Conservation (phyloP, 2,888 invertebrate species). For the Bugula neritina region DNA sequence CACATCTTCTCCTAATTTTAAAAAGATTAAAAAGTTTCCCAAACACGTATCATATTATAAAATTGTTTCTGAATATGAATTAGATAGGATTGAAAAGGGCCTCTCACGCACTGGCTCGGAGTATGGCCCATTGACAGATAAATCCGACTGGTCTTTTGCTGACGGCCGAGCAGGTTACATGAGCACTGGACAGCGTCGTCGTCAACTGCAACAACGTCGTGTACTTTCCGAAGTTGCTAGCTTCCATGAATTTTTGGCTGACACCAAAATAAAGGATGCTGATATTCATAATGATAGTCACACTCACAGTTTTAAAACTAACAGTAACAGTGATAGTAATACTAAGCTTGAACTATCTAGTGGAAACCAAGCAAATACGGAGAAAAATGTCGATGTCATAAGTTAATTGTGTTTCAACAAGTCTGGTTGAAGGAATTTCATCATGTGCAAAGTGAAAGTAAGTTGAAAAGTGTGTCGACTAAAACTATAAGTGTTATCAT, state of each 20-base stretch:
- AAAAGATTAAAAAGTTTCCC: not conserved
- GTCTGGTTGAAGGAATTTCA: too few species aligned
- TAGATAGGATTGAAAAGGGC: not conserved
- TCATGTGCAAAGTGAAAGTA: too few species aligned
- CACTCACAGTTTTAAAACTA: too few species aligned
- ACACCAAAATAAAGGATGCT: too few species aligned
- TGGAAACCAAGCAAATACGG: too few species aligned
- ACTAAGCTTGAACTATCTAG: too few species aligned
- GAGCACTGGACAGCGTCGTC: not conserved
- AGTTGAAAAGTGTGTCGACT: too few species aligned
- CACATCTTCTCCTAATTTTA: not conserved
- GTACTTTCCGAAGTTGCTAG: not conserved
- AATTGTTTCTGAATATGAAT: slow-evolving; percentile 19
- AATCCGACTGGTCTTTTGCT: slow-evolving; percentile 26
- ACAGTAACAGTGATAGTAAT: too few species aligned
- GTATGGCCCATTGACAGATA: slow-evolving; percentile 23
- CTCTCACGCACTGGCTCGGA: slow-evolving; percentile 8
- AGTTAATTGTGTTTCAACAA: too few species aligned
- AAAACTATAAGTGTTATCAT: too few species aligned
- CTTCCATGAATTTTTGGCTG: not conserved
- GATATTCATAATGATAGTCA: too few species aligned
- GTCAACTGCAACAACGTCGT: not conserved
- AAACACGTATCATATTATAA: not conserved
- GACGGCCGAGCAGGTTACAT: slow-evolving; percentile 22
- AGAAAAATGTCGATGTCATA: too few species aligned